Evolutionary conservation across 2,113 vertebrate genomes (phyloP).

Genomic region (Cettia cetti): DNA sequence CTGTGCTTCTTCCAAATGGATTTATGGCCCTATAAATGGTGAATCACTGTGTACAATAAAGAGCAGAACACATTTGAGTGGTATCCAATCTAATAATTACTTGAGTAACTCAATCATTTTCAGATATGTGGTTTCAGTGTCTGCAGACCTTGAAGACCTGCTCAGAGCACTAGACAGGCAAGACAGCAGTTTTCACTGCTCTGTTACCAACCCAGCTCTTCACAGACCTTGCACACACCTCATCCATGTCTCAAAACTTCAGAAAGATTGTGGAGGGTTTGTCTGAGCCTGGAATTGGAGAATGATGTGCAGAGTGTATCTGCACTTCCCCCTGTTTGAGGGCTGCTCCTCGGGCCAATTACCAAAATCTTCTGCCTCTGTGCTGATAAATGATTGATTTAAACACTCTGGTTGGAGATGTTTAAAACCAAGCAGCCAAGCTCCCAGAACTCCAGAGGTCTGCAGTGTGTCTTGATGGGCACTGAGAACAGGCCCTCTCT

Average conservation of each 20-base stretch:
- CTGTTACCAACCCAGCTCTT: neutral
- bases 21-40: conserved; percentile 61
- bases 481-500: neutral
- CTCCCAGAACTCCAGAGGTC: neutral
- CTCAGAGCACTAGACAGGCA: neutral
- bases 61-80: conserved; percentile 51
- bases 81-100: conserved; percentile 71
- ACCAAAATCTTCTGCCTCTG: neutral
- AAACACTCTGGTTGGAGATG: neutral
- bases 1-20: neutral
- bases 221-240: neutral
- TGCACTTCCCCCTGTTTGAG: neutral
- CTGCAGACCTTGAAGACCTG: conserved; percentile 26
- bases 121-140: conserved; percentile 28
- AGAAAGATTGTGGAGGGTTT: neutral
- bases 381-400: neutral
- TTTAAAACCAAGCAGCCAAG: neutral
- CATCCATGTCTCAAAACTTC: neutral
- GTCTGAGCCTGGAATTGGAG: neutral
- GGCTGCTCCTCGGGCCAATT: neutral
- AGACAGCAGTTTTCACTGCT: neutral
- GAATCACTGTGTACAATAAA: conserved; percentile 61
- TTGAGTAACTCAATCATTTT: conserved; percentile 67
- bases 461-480: neutral
- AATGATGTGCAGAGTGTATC: neutral